Base-by-base conservation (phyloP, 2,113 vertebrate species). In the Nothoprocta perdicaria region DNA sequence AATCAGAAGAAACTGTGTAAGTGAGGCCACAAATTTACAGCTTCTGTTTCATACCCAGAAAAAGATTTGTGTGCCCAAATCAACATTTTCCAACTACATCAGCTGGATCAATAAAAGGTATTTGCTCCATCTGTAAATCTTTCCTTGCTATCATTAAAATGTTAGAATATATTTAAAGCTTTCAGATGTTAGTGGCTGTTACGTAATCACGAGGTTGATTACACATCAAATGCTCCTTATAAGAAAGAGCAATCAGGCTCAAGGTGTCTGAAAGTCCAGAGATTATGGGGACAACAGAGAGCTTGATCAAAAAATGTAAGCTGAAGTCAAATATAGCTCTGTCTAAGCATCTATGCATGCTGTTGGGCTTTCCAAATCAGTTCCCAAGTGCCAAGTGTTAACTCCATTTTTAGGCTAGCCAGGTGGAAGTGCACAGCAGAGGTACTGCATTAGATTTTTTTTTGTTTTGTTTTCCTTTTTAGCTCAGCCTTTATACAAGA, bases 141-240 rank as follows among this genome's bases (percentile, higher is more conserved):
- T 89, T 88, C 43, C 58, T 86, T 93, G 58, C 46, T 94, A 88
- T 86, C 92, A 87, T 95, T 93, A 95, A 91, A 94, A 94, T 75
- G 83, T 86, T 93, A 88, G 87, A 86, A 91, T 78, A 91, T 50
- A 80, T 92, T 93, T 94, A 95, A 95, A 77, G 87, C 76, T 96
- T 96, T 96, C 95, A 96, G 89, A 95, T 96, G 91, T 92, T 93
- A 85, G 68, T 68, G 61, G 79, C 67, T 92, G 89, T 87, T 94
- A 87, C 80, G 84, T 77, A 94, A 80, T 77, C 93, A 92, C 93
- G 86, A 83, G 87, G 57, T 71, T 96, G 95, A 91, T 96, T 91
- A 57, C 46, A 92, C 69, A 78, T 89, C 89, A 95, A 95, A 50
- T 75, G 57, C 85, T 76, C 76, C 76, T 87, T 74, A 53, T 78